Evolutionary conservation across 2,888 invertebrate species (phyloP).

Genomic region (Serrognathus titanus): DNA sequence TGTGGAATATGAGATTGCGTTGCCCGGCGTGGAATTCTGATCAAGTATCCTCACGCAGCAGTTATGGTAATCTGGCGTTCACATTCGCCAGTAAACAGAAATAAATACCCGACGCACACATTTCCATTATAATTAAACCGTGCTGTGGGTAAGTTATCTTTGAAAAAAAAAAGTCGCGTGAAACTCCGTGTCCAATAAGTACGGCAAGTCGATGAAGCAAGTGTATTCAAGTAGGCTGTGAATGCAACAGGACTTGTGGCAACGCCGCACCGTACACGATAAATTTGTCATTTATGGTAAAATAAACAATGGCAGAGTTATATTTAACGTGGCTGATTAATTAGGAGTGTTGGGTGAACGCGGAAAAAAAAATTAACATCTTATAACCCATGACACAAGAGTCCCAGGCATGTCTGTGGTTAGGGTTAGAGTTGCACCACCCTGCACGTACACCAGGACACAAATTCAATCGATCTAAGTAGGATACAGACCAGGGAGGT

Average conservation of each 20-base stretch:
- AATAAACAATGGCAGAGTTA: constrained; percentile 23
- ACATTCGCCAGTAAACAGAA: too few species aligned
- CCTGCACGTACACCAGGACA: constrained; percentile 33
- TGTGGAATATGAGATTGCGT: too few species aligned
- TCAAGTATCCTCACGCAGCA: too few species aligned
- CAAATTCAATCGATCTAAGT: constrained; percentile 42
- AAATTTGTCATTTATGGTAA: constrained; percentile 25
- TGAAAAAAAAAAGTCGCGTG: too few species aligned
- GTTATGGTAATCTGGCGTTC: too few species aligned
- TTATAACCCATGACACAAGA: neutral
- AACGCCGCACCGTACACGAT: constrained; percentile 21
- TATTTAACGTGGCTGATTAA: neutral
- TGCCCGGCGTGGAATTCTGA: too few species aligned
- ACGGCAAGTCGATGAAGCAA: too few species aligned
- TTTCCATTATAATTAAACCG: too few species aligned
- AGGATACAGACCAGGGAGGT: constrained; percentile 29
- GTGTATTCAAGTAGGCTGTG: neutral
- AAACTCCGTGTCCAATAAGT: too few species aligned
- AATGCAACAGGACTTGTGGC: constrained; percentile 17
- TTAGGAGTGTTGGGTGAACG: constrained; percentile 5
- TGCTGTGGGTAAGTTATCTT: too few species aligned
- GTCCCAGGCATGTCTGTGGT: constrained; percentile 11
- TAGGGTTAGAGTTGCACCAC: constrained; percentile 24
- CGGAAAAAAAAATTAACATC: constrained; percentile 2
- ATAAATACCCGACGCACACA: too few species aligned